Percentiles rank a stretch among this genome's conserved stretches.
These are phyloP conservation scores for Cladorhizidae sp. DNA, from an alignment of 37 sponge, comb jelly and placozoan genomes.

Conservation along the genomic window DNA sequence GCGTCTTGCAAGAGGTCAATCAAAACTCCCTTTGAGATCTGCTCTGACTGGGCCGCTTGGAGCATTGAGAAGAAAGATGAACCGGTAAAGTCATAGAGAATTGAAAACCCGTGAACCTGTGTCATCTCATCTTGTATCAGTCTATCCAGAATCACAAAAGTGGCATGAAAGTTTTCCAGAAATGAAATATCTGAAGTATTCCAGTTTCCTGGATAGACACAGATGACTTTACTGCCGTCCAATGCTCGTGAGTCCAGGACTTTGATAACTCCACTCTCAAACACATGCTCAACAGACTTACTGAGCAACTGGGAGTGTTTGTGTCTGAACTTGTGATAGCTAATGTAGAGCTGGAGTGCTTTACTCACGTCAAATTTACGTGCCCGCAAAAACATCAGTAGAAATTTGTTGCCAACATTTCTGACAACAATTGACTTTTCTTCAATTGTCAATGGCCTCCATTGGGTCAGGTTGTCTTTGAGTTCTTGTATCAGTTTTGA, in stretches of 20 bases:
- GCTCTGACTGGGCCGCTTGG: slow-evolving; percentile 30
- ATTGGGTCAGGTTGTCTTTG: background rate
- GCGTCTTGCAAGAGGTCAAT: slow-evolving; percentile 62
- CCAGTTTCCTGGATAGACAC: slow-evolving; percentile 13
- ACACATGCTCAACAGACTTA: slow-evolving; percentile 5
- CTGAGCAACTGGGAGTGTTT: slow-evolving; percentile 36
- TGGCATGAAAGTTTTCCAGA: slow-evolving; percentile 1
- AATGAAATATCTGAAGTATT: slow-evolving; percentile 5
- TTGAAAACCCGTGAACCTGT: slow-evolving; percentile 61
- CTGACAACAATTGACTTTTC: background rate
- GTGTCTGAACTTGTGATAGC: slow-evolving; percentile 41
- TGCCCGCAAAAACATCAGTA: slow-evolving; percentile 60
- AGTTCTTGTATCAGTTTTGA: slow-evolving; percentile 14
- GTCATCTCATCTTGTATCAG: slow-evolving; percentile 71
- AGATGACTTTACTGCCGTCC: slow-evolving; percentile 16
- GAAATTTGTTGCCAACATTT: slow-evolving; percentile 44
- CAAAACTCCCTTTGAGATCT: slow-evolving; percentile 11
- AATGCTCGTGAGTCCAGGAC: slow-evolving; percentile 1
- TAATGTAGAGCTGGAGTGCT: slow-evolving; percentile 50
- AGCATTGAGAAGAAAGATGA: slow-evolving; percentile 38
- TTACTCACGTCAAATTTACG: slow-evolving; percentile 62
- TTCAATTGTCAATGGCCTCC: background rate
- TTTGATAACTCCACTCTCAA: slow-evolving; percentile 10
- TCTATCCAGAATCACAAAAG: slow-evolving; percentile 47
- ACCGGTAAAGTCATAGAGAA: slow-evolving; percentile 44